Base-by-base conservation (phyloP, 2,113 vertebrate genomes). In the Gyps fulvus region DNA sequence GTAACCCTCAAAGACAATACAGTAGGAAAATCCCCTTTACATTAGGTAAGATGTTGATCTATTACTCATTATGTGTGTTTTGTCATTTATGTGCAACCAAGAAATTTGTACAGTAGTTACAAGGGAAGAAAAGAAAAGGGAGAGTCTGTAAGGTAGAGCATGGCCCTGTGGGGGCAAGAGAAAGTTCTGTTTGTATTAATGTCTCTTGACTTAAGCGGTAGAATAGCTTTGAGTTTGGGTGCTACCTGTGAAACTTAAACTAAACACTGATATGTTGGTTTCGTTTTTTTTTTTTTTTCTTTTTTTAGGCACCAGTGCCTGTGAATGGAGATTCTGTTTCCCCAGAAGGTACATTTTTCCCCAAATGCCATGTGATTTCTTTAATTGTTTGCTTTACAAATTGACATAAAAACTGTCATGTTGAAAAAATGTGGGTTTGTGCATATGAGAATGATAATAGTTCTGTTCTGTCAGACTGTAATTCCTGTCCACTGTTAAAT, bases 261-360 rank as follows among this genome's bases (percentile, higher is more conserved):
- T 89, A 20, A 94, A 93, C 23, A n/a, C 29, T 91, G 57, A 65
- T n/a, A 29, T 29, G 6, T 54, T 50, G 62, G 4, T 61, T 91
- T 65, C 25, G 66, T 91, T 26, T 84, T 52, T 50, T 26, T 67
- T 52, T 87, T 89, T 89, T 10, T 50, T 26, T 67, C 54, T 69
- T 57, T 83, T 93, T 96, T 54, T 88, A 99, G 99, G 98, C 98
- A 49, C 97, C 98, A 57, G 89, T 92, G 6, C 95, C 89, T 62
- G 83, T 87, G 61, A 96, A 89, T 31, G 91, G 98, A 74, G 96
- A 95, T 62, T 82, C 97, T 27, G 76, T 98, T 83, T 91, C 97
- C 90, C 38, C 96, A 92, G 98, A 99, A 96, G 99, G 99, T 99
- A 98, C 1, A 31, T 85, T 92, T 91, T 79, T 49, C 42, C 79